phyloP scores from a whole-genome alignment of 2,797 vertebrate species.

The Mastacembelus armatus region DNA sequence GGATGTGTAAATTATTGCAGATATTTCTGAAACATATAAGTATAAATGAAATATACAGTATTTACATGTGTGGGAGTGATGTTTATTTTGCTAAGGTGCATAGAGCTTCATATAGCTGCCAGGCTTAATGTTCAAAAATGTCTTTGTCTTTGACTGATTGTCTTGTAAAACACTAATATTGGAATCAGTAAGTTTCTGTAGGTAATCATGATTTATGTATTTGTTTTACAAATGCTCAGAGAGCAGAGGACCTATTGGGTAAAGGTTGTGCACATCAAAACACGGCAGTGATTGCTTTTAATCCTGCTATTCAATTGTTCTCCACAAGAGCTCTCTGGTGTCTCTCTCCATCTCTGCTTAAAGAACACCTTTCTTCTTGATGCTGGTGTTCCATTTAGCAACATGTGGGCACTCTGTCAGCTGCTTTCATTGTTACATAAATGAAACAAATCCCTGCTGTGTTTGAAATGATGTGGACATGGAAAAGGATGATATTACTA shows the following conservation, averaged over 20 bases:
- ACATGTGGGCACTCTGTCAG: constrained; percentile 69
- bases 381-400: constrained; percentile 70
- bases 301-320: constrained; percentile 62
- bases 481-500: constrained; percentile 75
- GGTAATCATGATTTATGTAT: constrained; percentile 70
- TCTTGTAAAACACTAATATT: too few relatives aligned
- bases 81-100: constrained; percentile 42
- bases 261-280: constrained; percentile 70
- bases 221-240: constrained; percentile 55
- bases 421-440: constrained; percentile 76
- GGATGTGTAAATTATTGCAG: constrained; percentile 54
- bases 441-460: constrained; percentile 80
- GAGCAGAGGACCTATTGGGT: constrained; percentile 61
- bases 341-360: constrained; percentile 67
- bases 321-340: constrained; percentile 65
- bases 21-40: constrained; percentile 52
- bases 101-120: constrained; percentile 63
- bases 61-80: constrained; percentile 54
- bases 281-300: constrained; percentile 75
- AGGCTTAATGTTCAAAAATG: constrained; percentile 42
- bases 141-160: constrained; percentile 53
- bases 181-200: too few relatives aligned
- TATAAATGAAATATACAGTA: constrained; percentile 32
- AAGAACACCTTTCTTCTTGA: constrained; percentile 75
- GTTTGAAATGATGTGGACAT: constrained; percentile 74